A percentile compares a stretch with the other conserved stretches of the same genome.
Evolutionary conservation across 2,888 invertebrate species (phyloP).

Genomic region (Cantharis lateralis): DNA sequence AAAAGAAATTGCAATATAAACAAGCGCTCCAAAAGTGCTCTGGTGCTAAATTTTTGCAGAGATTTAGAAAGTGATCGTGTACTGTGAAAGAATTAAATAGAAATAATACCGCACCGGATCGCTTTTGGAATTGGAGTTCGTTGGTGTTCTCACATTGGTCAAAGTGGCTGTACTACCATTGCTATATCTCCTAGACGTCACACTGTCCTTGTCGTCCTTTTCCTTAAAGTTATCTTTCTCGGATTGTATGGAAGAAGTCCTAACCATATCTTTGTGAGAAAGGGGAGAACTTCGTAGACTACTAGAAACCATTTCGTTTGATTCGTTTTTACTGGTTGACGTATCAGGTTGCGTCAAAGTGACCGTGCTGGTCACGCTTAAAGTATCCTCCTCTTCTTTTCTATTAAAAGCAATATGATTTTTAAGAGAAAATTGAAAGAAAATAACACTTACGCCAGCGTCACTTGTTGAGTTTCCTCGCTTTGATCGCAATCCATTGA

Average conservation of each 20-base stretch:
- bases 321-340: conserved; percentile 40
- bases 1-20: not conserved
- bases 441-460: conserved; percentile 48
- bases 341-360: conserved; percentile 51
- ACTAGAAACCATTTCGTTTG: conserved; percentile 42
- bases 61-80: conserved; percentile 8
- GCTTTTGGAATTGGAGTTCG: conserved; percentile 49
- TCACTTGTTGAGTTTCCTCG: conserved; percentile 45
- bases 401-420: conserved; percentile 28
- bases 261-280: conserved; percentile 47
- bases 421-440: not conserved
- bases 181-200: conserved; percentile 53
- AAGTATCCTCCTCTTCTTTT: conserved; percentile 47
- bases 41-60: conserved; percentile 34
- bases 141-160: conserved; percentile 64
- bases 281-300: conserved; percentile 48
- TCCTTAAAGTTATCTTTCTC: conserved; percentile 49
- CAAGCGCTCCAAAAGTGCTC: conserved; percentile 46
- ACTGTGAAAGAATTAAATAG: conserved; percentile 3
- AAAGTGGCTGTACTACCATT: conserved; percentile 63
- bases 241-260: conserved; percentile 53
- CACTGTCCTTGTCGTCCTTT: conserved; percentile 38
- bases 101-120: conserved; percentile 52
- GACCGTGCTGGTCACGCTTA: conserved; percentile 50
- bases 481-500: conserved; percentile 59